A percentile compares a stretch with the other conserved stretches of the same genome.
phyloP scores from a whole-genome alignment of 2,888 invertebrate species.

The Lithodes maja region DNA sequence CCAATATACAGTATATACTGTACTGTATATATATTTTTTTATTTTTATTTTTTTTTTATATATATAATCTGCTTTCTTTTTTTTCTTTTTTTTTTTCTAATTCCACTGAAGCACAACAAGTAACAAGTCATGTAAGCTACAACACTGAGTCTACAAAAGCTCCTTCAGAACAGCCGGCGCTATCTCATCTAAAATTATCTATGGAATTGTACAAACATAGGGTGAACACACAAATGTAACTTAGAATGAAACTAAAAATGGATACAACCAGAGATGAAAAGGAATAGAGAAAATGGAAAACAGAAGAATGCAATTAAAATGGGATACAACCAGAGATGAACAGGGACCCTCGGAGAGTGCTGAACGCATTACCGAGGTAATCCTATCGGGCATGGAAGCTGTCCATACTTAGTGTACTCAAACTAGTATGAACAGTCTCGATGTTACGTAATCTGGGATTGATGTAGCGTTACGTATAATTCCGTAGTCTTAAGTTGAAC shows the following conservation, averaged over 20 bases:
- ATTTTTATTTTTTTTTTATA: background rate
- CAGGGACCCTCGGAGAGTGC: too few relatives aligned
- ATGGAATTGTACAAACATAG: background rate
- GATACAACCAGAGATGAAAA: conserved; percentile 7
- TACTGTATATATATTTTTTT: background rate
- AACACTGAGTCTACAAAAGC: conserved; percentile 60
- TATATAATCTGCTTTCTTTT: background rate
- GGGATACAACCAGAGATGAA: conserved; percentile 45
- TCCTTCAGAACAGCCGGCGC: conserved; percentile 50
- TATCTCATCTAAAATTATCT: conserved; percentile 27
- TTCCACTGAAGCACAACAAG: conserved; percentile 33
- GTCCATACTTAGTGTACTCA: too few relatives aligned
- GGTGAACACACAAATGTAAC: background rate
- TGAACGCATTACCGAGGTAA: too few relatives aligned
- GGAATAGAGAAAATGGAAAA: conserved; percentile 42
- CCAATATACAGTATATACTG: too few relatives aligned
- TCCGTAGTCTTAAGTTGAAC: too few relatives aligned
- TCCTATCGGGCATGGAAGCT: too few relatives aligned
- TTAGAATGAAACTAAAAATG: background rate
- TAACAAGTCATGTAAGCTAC: conserved; percentile 59
- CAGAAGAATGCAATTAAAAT: conserved; percentile 54
- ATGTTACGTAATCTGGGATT: too few relatives aligned
- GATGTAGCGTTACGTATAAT: too few relatives aligned
- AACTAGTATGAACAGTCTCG: too few relatives aligned
- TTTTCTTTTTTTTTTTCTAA: conserved; percentile 12